Evolutionary conservation across 1,140 invertebrate species (phyloP), one percentile per base, ranked within the genome.

Genomic region (Lethocerus indicus): DNA sequence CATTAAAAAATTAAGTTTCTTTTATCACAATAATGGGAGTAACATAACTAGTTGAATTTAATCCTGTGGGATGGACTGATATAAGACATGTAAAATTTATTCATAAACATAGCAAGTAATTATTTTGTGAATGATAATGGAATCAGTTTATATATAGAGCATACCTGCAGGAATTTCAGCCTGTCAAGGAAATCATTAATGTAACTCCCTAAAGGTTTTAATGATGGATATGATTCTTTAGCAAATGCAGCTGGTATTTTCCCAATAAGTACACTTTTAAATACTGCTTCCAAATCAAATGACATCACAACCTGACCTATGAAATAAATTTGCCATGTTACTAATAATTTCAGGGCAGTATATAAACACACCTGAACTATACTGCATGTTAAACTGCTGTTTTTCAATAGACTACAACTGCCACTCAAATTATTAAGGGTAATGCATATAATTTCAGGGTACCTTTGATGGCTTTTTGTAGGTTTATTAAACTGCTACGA

Each of bases 401-500:
- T n/a, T n/a, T n/a, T n/a, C n/a, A n/a, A n/a, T n/a, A n/a, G n/a
- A n/a, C n/a, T n/a, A n/a, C n/a, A n/a, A n/a, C n/a, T n/a, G n/a
- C n/a, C n/a, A n/a, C n/a, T n/a, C n/a, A n/a, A n/a, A n/a, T n/a
- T n/a, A n/a, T n/a, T n/a, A n/a, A n/a, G n/a, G n/a, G n/a, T n/a
- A n/a, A n/a, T n/a, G n/a, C n/a, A n/a, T n/a, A n/a, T n/a, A n/a
- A n/a, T n/a, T n/a, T n/a, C n/a, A n/a, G n/a, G n/a, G n/a, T 60
- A 78, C 89, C 89, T 78, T 90, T 87, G 44, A 94, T 85, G 9
- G 88, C 90, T 56, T 87, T 87, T 51, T 79, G 74, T n/a, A 94
- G 73, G 50, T 87, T 83, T 12, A 71, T 68, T 2, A 92, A 69
- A 64, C 84, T 92, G 5, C 59, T 71, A 49, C 82, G 66, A 21